phyloP scores from a whole-genome alignment of 2,113 vertebrate genomes.

The Toxotes jaculatrix region DNA sequence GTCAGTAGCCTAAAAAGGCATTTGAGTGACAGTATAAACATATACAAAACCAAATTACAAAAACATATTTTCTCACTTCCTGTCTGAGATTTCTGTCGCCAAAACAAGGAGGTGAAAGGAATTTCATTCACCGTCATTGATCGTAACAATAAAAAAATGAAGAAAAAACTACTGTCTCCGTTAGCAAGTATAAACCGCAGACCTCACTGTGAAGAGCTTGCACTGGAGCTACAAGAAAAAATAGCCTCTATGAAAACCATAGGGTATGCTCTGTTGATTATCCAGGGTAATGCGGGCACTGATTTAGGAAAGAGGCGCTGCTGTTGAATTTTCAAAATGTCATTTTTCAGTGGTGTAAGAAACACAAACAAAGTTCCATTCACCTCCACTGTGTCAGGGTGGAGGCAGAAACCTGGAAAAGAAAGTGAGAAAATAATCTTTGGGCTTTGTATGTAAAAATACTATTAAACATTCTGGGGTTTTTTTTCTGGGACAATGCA shows the following conservation, averaged over 20 bases:
- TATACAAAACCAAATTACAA: neutral
- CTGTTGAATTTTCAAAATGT: neutral
- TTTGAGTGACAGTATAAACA: constrained; percentile 37
- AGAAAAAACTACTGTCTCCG: neutral
- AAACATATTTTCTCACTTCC: neutral
- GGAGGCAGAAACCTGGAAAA: neutral
- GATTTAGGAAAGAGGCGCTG: constrained; percentile 13
- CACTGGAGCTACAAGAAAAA: neutral
- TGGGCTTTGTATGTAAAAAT: neutral
- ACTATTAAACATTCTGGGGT: too few species aligned
- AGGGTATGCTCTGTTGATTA: constrained; percentile 7
- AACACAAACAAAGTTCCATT: neutral
- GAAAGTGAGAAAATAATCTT: neutral
- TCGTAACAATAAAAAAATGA: neutral
- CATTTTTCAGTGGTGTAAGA: neutral
- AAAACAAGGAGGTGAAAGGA: neutral
- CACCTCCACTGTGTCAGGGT: neutral
- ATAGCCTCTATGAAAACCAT: neutral
- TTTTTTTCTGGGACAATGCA: neutral
- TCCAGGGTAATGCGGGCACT: constrained; percentile 7
- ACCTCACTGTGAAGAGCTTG: neutral
- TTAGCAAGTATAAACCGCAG: neutral
- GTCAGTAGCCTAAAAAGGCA: constrained; percentile 3
- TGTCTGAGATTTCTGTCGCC: neutral
- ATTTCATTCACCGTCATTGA: neutral